Evolutionary conservation across 2,888 invertebrate species (phyloP).

Genomic region (Leptogaster cylindrica): DNA sequence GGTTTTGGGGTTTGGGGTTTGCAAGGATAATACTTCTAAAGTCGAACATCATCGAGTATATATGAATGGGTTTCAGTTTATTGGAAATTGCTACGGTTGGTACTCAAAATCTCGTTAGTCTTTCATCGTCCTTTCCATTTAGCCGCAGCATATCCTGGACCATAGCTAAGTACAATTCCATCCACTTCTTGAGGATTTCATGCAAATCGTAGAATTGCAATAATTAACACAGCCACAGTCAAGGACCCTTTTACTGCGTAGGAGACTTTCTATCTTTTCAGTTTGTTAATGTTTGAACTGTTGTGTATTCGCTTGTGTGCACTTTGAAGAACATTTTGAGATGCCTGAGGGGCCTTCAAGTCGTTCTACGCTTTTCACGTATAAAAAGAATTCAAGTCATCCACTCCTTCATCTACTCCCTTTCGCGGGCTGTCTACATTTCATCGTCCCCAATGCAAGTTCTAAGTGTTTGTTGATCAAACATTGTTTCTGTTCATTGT

Average conservation of each 20-base stretch:
- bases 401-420: no score
- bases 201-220: constrained; percentile 46
- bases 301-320: constrained; percentile 5
- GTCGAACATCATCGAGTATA: no score
- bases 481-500: constrained; percentile 43
- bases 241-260: neutral
- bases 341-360: constrained; percentile 11
- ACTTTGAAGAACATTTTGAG: constrained; percentile 12
- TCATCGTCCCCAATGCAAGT: constrained; percentile 37
- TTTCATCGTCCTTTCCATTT: no score
- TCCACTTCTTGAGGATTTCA: constrained; percentile 41
- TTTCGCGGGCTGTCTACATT: constrained; percentile 4
- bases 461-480: constrained; percentile 48
- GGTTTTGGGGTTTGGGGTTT: no score
- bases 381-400: neutral
- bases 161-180: constrained; percentile 11
- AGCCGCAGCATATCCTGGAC: no score
- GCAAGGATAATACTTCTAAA: no score
- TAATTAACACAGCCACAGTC: constrained; percentile 43
- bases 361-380: neutral
- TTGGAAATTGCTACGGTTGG: no score
- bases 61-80: no score
- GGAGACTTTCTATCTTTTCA: constrained; percentile 13
- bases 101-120: no score
- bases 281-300: constrained; percentile 17